These are phyloP conservation scores for Drosophila rubida DNA, from an alignment of 2,888 invertebrate species.

Conservation along the genomic window DNA sequence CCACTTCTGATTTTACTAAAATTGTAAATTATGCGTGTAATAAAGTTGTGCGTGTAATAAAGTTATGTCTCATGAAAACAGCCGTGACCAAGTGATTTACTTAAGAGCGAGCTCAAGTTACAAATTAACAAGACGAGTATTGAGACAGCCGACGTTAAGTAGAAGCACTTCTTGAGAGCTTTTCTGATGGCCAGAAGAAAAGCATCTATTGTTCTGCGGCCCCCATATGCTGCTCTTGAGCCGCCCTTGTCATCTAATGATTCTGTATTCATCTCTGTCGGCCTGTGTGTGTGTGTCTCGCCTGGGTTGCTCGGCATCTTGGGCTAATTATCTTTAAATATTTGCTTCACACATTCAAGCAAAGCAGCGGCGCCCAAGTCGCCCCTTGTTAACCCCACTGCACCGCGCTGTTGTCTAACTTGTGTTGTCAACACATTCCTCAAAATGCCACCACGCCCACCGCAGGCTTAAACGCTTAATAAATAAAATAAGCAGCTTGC, in stretches of 20 bases:
- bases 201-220: constrained; percentile 5
- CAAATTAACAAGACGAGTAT: neutral
- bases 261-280: constrained; percentile 17
- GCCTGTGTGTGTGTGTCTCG: neutral
- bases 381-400: neutral
- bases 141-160: neutral
- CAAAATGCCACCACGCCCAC: constrained; percentile 45
- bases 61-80: neutral
- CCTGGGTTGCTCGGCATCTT: constrained; percentile 15
- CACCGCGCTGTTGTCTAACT: neutral
- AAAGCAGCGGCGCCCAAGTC: too few relatives aligned
- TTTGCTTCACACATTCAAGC: constrained; percentile 49
- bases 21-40: neutral
- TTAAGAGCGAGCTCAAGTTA: constrained; percentile 7
- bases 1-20: neutral
- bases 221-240: neutral
- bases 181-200: constrained; percentile 1
- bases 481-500: constrained; percentile 74
- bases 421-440: constrained; percentile 39
- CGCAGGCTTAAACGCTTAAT: constrained; percentile 66
- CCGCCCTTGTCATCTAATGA: constrained; percentile 9
- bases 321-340: constrained; percentile 70
- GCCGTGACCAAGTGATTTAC: neutral
- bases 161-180: neutral
- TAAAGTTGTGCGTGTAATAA: neutral